Base-by-base conservation (phyloP, 2,113 vertebrate genomes). In the Apeltes quadracus region DNA sequence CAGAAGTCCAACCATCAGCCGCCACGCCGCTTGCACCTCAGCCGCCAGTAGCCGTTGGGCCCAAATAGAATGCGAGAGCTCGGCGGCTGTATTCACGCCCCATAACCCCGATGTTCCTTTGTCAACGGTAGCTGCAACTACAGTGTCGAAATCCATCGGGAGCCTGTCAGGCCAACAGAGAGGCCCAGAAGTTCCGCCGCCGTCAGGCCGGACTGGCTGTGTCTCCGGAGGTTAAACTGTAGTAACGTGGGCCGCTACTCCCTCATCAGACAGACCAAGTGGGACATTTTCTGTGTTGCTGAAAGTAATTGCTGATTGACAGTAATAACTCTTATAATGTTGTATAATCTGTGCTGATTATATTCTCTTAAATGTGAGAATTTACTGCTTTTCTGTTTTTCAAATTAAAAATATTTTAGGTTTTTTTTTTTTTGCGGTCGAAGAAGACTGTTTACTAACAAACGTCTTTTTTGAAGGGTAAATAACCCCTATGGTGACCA, bases 1-100 rank as follows among this genome's bases (percentile, higher is more conserved):
- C 69, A 22, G 76, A 77, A 32, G 73, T 59, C 15, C 70, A 63
- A 14, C 51, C 84, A 29, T 72, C 82, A 50, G 82, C 82, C 5
- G 67, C 78, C 3, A 0, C 72, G 18, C 25, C 62, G 0, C 27
- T n/a, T n/a, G n/a, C n/a, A n/a, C 7, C 81, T 72, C 69, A 54
- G 55, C 20, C 25, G 0, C 44, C 66, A 2, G 7, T 56, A 16
- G 27, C 70, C 18, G 61, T n/a, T n/a, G 20, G 32, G n/a, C n/a
- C 57, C 84, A 78, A 14, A 75, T 65, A 46, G 56, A 81, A 62
- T 61, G 63, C 51, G 67, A 20, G 1, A 75, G 41, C 51, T 59
- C 76, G 0, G 29, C 10, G 1, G 18, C 82, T 48, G 58, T 56
- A 34, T 74, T 78, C 27, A 59, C 50, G 2, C 64, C 68, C 7